Evolutionary conservation across 2,888 invertebrate genomes (phyloP).

Genomic region (Gasteruption jaculator): DNA sequence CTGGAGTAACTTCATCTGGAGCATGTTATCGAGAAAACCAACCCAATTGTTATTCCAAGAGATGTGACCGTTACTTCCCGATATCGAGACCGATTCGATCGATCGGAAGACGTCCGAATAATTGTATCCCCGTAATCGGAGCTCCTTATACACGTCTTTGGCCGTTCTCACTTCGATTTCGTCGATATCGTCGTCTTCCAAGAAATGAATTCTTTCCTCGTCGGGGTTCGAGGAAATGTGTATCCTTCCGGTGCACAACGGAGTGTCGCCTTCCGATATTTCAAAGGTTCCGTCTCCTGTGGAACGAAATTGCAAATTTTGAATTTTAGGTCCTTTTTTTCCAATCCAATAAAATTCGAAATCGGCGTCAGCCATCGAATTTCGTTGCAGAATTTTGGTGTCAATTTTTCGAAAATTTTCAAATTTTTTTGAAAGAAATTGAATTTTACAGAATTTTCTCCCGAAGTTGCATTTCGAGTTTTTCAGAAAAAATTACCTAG

Average conservation of each 20-base stretch:
- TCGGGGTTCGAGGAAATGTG: constrained; percentile 55
- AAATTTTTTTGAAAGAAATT: no score
- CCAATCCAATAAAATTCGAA: no score
- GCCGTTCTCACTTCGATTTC: constrained; percentile 34
- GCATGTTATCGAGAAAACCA: constrained; percentile 66
- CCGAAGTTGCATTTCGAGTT: no score
- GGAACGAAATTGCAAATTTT: constrained; percentile 9
- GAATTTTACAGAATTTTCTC: no score
- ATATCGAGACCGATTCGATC: constrained; percentile 51
- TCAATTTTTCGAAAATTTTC: no score
- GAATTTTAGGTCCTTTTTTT: no score
- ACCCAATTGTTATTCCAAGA: constrained; percentile 65
- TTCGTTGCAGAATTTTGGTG: no score
- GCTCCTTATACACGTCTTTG: constrained; percentile 51
- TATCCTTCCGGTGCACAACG: constrained; percentile 69
- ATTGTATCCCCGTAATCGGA: constrained; percentile 56
- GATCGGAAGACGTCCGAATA: constrained; percentile 56
- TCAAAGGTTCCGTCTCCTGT: constrained; percentile 51
- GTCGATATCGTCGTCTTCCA: constrained; percentile 19
- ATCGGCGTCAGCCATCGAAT: no score
- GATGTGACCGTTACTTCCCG: constrained; percentile 46
- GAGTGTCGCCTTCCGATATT: constrained; percentile 65
- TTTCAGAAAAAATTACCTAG: no score
- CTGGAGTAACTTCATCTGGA: constrained; percentile 59
- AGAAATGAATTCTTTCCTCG: constrained; percentile 35